Conservation (phyloP, 2,888 invertebrate species). For the Ectemnius lituratus region DNA sequence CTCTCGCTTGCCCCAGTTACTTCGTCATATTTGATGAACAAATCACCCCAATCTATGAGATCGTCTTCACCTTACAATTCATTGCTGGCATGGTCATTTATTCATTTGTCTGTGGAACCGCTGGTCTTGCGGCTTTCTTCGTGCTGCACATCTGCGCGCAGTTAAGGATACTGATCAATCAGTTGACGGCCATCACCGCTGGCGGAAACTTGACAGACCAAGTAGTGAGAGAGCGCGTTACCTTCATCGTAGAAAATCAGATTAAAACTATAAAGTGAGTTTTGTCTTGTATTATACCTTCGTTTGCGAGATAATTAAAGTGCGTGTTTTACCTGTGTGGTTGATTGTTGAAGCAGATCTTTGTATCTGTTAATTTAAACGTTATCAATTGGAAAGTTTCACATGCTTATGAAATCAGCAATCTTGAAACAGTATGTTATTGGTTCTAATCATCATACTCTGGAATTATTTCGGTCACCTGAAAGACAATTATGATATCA, state of each 20-base stretch:
- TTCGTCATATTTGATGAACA: not conserved
- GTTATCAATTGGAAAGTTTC: no score
- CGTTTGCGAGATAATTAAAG: no score
- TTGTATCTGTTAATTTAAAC: no score
- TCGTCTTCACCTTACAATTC: constrained; percentile 42
- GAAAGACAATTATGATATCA: no score
- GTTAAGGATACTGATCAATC: constrained; percentile 45
- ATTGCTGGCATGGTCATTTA: constrained; percentile 37
- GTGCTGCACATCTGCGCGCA: constrained; percentile 60
- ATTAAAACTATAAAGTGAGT: constrained; percentile 1
- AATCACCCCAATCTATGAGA: constrained; percentile 38
- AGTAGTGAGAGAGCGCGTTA: not conserved
- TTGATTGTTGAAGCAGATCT: no score
- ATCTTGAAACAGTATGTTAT: no score
- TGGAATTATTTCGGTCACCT: no score
- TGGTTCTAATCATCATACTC: no score
- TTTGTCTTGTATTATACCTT: no score
- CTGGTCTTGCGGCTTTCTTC: constrained; percentile 50
- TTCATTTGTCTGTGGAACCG: constrained; percentile 39
- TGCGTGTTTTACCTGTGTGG: no score
- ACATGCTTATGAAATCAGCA: no score
- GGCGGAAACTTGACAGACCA: not conserved
- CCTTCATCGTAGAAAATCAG: not conserved
- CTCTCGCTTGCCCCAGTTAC: constrained; percentile 38
- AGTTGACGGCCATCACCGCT: not conserved